These are phyloP conservation scores for Tortrix viridana DNA, from an alignment of 2,888 invertebrate species.

Conservation along the genomic window DNA sequence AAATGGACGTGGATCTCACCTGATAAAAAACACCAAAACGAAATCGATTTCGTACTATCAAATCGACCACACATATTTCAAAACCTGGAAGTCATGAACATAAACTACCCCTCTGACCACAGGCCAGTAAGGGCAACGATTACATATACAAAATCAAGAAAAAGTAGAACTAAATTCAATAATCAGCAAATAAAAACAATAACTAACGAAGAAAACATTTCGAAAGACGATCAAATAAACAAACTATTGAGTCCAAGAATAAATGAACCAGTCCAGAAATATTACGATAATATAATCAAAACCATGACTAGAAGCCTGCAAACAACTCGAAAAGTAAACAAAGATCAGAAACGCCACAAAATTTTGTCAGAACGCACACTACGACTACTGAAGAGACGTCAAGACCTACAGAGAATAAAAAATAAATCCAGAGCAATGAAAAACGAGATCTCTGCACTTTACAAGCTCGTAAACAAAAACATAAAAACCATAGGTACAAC, in stretches of 20 bases:
- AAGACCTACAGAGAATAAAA: constrained; percentile 15
- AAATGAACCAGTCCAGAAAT: constrained; percentile 6
- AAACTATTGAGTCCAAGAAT: neutral
- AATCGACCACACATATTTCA: too few relatives aligned
- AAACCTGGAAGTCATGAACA: too few relatives aligned
- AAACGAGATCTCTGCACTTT: constrained; percentile 30
- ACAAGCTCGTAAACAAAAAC: too few relatives aligned
- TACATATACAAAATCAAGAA: constrained; percentile 19
- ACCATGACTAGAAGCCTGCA: constrained; percentile 11
- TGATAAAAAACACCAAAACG: too few relatives aligned
- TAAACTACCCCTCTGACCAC: too few relatives aligned
- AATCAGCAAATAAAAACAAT: neutral
- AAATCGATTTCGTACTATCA: too few relatives aligned
- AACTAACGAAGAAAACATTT: constrained; percentile 22
- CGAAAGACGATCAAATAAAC: constrained; percentile 4
- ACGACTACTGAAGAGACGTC: constrained; percentile 20
- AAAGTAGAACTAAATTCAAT: constrained; percentile 13
- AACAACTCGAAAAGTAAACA: constrained; percentile 4
- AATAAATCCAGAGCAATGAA: constrained; percentile 33
- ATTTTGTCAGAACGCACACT: constrained; percentile 22
- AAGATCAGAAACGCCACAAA: constrained; percentile 18
- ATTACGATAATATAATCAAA: too few relatives aligned
- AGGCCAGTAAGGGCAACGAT: constrained; percentile 36
- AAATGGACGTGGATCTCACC: too few relatives aligned
- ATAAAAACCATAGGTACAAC: constrained; percentile 14